Evolutionary conservation across 2,113 vertebrate genomes (phyloP).

Genomic region (Sapajus apella): DNA sequence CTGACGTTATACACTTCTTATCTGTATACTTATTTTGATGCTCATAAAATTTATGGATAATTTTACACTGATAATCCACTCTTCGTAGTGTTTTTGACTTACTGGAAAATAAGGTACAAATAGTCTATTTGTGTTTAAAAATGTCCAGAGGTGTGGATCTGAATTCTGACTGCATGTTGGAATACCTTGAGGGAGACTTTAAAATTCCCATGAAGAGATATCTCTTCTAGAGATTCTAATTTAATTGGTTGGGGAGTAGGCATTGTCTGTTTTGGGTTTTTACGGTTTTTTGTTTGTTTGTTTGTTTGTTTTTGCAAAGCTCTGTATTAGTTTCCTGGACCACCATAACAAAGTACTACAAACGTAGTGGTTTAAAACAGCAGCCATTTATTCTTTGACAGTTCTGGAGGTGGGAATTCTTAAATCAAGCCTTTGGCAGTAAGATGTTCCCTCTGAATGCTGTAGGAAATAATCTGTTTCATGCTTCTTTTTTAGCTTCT

Average conservation of each 20-base stretch:
- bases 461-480: too few species aligned
- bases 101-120: not conserved
- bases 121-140: not conserved
- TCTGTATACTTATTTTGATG: not conserved
- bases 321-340: not conserved
- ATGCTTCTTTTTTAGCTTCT: not conserved
- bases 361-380: not conserved
- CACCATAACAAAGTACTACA: not conserved
- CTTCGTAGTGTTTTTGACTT: not conserved
- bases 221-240: not conserved
- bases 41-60: not conserved
- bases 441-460: not conserved
- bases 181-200: not conserved
- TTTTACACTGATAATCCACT: not conserved
- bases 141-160: not conserved
- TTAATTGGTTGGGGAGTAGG: not conserved
- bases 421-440: not conserved
- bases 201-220: not conserved
- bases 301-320: not conserved
- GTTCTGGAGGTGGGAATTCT: not conserved
- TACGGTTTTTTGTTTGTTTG: too few species aligned
- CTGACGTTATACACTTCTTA: not conserved
- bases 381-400: not conserved
- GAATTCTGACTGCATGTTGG: not conserved
- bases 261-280: not conserved